Conservation (phyloP, 2,797 vertebrate genomes). For the Parauchenoglanis ngamensis region DNA sequence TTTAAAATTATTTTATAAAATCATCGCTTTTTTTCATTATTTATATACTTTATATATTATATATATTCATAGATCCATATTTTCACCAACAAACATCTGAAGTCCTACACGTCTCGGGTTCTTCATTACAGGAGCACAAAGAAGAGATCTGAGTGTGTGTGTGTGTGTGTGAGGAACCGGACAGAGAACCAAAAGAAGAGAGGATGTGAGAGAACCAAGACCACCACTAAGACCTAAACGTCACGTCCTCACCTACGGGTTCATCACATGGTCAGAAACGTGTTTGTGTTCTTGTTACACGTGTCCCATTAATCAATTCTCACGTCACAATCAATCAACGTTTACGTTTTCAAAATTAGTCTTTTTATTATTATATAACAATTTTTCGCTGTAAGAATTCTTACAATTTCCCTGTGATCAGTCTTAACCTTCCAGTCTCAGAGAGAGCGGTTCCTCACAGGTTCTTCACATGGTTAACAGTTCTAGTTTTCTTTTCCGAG, state of each 20-base stretch:
- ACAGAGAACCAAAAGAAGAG: not conserved
- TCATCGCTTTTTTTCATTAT: slow-evolving; percentile 66
- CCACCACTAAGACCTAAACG: not conserved
- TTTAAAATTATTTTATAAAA: slow-evolving; percentile 81
- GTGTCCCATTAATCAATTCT: not conserved
- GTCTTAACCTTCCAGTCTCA: not conserved
- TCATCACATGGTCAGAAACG: not conserved
- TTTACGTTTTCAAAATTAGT: not conserved
- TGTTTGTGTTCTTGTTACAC: not conserved
- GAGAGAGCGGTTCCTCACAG: not conserved
- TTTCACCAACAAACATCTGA: slow-evolving; percentile 67
- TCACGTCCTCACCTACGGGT: not conserved
- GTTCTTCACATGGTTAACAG: not conserved
- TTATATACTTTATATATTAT: slow-evolving; percentile 60
- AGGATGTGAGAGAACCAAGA: not conserved
- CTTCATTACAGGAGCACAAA: slow-evolving; percentile 2
- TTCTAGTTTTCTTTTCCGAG: not conserved
- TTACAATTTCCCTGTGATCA: not conserved
- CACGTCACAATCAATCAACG: not conserved
- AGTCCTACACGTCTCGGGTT: slow-evolving; percentile 54
- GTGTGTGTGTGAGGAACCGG: not conserved
- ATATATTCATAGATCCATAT: slow-evolving; percentile 55
- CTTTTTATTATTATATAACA: not conserved
- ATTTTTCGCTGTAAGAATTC: not conserved
- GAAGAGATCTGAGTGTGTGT: not conserved